Conservation (phyloP, 2,797 vertebrate genomes). For the Meda fulgida region DNA sequence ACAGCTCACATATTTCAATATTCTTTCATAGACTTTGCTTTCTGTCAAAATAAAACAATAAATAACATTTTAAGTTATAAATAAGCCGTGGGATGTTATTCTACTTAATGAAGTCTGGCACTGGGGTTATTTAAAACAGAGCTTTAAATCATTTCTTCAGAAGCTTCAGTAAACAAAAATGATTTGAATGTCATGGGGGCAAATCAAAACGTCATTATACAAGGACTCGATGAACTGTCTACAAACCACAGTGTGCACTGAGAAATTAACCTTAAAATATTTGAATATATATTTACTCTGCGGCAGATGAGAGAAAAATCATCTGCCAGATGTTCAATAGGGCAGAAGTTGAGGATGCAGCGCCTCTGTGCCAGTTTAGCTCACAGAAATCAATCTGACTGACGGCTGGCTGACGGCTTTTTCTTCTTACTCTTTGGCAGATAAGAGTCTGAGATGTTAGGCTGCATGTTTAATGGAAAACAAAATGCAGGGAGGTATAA, state of each 20-base stretch:
- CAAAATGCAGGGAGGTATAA: not conserved
- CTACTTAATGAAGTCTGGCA: slow-evolving; percentile 5
- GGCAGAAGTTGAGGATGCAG: not conserved
- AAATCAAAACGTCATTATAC: slow-evolving; percentile 1
- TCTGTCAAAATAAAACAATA: slow-evolving; percentile 5
- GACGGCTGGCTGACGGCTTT: slow-evolving; percentile 1
- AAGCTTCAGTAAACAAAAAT: slow-evolving; percentile 1
- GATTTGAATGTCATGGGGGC: not conserved
- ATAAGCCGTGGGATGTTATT: not conserved
- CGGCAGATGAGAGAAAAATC: not conserved
- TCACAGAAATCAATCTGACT: slow-evolving; percentile 3
- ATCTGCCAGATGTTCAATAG: slow-evolving; percentile 20
- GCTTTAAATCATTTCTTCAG: not conserved
- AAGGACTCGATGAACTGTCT: not conserved
- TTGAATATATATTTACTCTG: slow-evolving; percentile 12
- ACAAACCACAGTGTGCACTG: not conserved
- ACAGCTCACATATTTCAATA: not conserved
- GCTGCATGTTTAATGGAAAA: not conserved
- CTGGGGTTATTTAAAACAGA: slow-evolving; percentile 6
- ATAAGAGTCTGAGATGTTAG: not conserved
- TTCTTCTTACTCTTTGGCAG: not conserved
- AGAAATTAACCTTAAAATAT: not conserved
- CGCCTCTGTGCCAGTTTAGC: not conserved
- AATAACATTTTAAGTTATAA: slow-evolving; percentile 1
- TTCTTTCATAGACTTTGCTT: not conserved